phyloP scores from a whole-genome alignment of 2,797 vertebrate species.

The Peromyscus eremicus region DNA sequence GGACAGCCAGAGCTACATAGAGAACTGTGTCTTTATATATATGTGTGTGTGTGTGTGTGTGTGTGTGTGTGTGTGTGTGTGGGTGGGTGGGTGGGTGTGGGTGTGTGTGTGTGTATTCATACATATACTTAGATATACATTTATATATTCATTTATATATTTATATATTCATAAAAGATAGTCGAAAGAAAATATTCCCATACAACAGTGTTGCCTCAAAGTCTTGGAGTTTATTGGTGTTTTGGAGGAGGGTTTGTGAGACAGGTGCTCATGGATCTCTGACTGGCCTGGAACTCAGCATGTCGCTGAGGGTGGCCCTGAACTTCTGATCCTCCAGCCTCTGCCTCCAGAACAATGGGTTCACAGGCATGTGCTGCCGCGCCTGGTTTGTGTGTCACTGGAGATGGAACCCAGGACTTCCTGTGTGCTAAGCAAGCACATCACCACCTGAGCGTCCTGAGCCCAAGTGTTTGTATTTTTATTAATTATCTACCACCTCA shows the following conservation, averaged over 20 bases:
- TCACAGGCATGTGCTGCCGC: not conserved
- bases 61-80: too few relatives aligned
- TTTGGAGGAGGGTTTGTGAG: not conserved
- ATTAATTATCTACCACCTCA: not conserved
- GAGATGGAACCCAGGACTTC: not conserved
- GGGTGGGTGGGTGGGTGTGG: too few relatives aligned
- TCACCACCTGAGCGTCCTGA: not conserved
- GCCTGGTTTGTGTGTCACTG: not conserved
- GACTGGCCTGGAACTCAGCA: not conserved
- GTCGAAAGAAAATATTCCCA: slow-evolving; percentile 8
- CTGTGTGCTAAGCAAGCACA: not conserved
- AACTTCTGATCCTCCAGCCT: not conserved
- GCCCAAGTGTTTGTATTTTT: not conserved
- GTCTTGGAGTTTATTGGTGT: not conserved
- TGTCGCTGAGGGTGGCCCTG: not conserved
- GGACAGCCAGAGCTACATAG: not conserved
- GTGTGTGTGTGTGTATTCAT: too few relatives aligned
- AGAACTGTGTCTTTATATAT: not conserved
- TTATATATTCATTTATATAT: too few relatives aligned
- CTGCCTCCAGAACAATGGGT: not conserved
- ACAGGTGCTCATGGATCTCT: not conserved
- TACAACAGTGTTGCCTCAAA: slow-evolving; percentile 25
- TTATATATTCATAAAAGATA: not conserved
- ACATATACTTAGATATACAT: not conserved
- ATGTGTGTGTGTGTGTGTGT: too few relatives aligned